phyloP scores from a whole-genome alignment of 1,140 invertebrate genomes.

The Drosophila eugracilis region DNA sequence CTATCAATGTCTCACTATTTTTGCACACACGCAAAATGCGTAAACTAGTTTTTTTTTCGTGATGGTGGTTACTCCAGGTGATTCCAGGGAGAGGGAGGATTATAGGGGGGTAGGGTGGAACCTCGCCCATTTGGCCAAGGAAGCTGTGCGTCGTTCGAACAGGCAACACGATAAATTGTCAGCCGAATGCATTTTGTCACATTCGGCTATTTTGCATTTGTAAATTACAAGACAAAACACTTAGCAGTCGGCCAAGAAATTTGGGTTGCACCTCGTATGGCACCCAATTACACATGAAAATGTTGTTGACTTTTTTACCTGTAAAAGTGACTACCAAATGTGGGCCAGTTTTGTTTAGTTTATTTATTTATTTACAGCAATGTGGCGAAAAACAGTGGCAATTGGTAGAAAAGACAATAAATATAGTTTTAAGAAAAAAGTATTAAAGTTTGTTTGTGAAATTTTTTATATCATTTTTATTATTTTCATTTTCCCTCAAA shows the following conservation, averaged over 20 bases:
- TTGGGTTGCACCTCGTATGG: constrained; percentile 17
- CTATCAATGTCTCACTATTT: constrained; percentile 36
- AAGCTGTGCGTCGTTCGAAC: constrained; percentile 16
- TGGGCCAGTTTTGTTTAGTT: constrained; percentile 13
- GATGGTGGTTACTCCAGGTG: too few species aligned
- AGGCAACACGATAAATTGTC: constrained; percentile 70
- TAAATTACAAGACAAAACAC: constrained; percentile 80
- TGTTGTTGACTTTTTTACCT: constrained; percentile 36
- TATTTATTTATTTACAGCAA: constrained; percentile 10
- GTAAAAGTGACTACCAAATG: constrained; percentile 18
- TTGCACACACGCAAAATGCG: constrained; percentile 64
- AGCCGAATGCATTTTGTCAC: constrained; percentile 75
- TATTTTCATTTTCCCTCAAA: too few species aligned
- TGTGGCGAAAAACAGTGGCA: neutral
- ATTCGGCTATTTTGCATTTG: constrained; percentile 72
- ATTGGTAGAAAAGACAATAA: neutral
- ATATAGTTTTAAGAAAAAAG: neutral
- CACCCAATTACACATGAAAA: constrained; percentile 55
- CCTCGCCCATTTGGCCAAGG: constrained; percentile 49
- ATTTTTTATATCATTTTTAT: neutral
- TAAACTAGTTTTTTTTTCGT: constrained; percentile 66
- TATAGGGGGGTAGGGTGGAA: constrained; percentile 4
- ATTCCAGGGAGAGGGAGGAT: constrained; percentile 23
- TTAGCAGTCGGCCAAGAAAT: constrained; percentile 54
- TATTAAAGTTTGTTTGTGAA: too few species aligned